Evolutionary conservation across 2,888 invertebrate species (phyloP), one percentile per base, ranked within the genome.

Genomic region (Lycocerus yunnanus): DNA sequence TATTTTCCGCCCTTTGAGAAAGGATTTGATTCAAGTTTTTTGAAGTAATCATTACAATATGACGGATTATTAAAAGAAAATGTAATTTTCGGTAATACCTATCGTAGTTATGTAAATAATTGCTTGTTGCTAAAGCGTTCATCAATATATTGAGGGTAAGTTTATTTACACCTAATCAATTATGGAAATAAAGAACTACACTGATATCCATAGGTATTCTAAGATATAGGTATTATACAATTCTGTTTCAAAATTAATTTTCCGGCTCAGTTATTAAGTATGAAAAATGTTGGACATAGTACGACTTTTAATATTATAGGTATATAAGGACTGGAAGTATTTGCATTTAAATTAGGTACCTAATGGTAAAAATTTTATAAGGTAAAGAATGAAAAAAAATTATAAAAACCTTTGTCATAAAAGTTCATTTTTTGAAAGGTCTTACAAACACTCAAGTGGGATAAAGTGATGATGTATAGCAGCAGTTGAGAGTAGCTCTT

Each of bases 381-480:
- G 18, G 16, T 13, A 16, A 63, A n/a, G 18, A 20, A 18, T 6
- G 16, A 63, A 20, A 63, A 18, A 63, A n/a, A 20, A 63, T 63
- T 18, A n/a, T 63, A 63, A 59, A 71, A 73, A 70, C 68, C 65
- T 73, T 73, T 73, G 73, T 73, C 74, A 60, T 69, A 73, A 80
- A 81, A 78, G 77, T 78, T 78, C 80, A 79, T 81, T 43, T 43
- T 43, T 81, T 78, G 76, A 77, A 75, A 77, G 78, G 79, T 79
- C 80, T 79, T 80, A 80, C 80, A 81, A 80, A 78, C 81, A 81
- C 79, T 80, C 80, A 81, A 81, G 79, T 77, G 78, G 77, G 81
- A 80, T 81, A 82, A 81, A 82, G 81, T 80, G 81, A 80, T 81
- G 81, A 81, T 81, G 80, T 81, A 82, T 81, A 76, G 81, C 79